A percentile compares a stretch with the other conserved stretches of the same genome.
These are phyloP conservation scores for Eupristina koningsbergeri DNA, from an alignment of 1,140 invertebrate genomes.

Conservation along the genomic window DNA sequence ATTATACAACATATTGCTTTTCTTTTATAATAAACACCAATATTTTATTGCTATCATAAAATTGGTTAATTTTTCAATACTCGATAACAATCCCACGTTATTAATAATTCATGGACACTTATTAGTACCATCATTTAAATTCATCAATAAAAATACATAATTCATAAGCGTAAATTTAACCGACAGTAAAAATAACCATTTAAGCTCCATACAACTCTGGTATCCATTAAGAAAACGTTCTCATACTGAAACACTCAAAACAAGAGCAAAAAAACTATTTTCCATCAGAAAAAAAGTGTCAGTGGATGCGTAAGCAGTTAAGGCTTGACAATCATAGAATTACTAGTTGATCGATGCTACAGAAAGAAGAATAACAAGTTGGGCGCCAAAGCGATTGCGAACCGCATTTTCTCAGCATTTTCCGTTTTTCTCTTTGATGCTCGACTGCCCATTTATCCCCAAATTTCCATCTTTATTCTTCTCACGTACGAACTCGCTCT, in stretches of 20 bases:
- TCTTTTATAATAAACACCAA: too few relatives aligned
- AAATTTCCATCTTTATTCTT: slow-evolving; percentile 12
- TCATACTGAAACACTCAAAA: not conserved
- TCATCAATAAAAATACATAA: not conserved
- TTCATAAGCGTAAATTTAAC: not conserved
- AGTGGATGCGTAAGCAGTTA: not conserved
- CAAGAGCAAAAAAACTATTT: not conserved
- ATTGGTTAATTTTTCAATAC: too few relatives aligned
- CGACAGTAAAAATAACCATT: not conserved
- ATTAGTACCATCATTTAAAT: too few relatives aligned
- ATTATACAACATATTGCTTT: too few relatives aligned
- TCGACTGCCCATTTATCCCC: not conserved
- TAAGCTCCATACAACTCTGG: not conserved
- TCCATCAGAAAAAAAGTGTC: not conserved
- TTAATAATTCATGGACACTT: too few relatives aligned
- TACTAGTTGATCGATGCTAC: not conserved
- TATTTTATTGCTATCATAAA: too few relatives aligned
- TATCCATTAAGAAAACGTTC: not conserved
- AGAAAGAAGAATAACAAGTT: not conserved
- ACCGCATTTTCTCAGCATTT: too few relatives aligned
- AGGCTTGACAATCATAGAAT: too few relatives aligned
- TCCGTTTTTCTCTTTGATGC: not conserved
- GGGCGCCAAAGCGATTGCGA: not conserved
- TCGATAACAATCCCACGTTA: too few relatives aligned
- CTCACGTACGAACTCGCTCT: not conserved